Evolutionary conservation across 2,888 invertebrate genomes (phyloP), one percentile per base, ranked within the genome.

Genomic region (Dorcus parallelipipedus): DNA sequence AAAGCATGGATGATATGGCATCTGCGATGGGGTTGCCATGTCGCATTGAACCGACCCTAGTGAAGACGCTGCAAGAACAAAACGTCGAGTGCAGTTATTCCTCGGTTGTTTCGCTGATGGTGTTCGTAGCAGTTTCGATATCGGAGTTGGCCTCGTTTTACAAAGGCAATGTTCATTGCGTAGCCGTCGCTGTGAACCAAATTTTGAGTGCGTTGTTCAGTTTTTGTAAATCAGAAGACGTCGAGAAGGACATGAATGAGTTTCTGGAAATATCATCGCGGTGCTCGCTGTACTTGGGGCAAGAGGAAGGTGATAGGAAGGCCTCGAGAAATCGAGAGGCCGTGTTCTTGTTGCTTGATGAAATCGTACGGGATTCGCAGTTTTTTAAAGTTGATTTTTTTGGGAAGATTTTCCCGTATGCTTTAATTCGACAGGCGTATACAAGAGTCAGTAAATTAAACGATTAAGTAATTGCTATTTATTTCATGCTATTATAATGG

Each of bases 321-420:
- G 89, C 89, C 1, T 93, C 93, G 33, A 91, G 87, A 72, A 96
- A 98, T 79, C 83, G 98, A 52, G 98, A 99, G 78, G 97, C 97
- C 0, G 94, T 98, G 41, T 99, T 99, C 80, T 85, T 99, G 55
- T 83, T 99, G 38, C 83, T 99, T 3, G 97, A 99, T 80, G 90
- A 97, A 81, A 95, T 99, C 76, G 98, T 99, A 43, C 95, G 97
- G 78, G 95, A 97, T 77, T 98, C 97, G 9, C 97, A 97, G 9
- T 99, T 97, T 81, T 83, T 99, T 23, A 98, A 98, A 1, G 97
- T 97, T 96, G 98, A 99, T 81, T 83, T 99, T 64, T 80, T 99
- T 66, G 99, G 99, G 78, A 97, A 97, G 9, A 99, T 99, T 79
- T 99, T 99, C 79, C 99, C 99, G 0, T 99, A 99, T 76, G 97